Evolutionary conservation across 2,113 vertebrate genomes (phyloP), one percentile per base, ranked within the genome.

Genomic region (Tragulus kanchil): DNA sequence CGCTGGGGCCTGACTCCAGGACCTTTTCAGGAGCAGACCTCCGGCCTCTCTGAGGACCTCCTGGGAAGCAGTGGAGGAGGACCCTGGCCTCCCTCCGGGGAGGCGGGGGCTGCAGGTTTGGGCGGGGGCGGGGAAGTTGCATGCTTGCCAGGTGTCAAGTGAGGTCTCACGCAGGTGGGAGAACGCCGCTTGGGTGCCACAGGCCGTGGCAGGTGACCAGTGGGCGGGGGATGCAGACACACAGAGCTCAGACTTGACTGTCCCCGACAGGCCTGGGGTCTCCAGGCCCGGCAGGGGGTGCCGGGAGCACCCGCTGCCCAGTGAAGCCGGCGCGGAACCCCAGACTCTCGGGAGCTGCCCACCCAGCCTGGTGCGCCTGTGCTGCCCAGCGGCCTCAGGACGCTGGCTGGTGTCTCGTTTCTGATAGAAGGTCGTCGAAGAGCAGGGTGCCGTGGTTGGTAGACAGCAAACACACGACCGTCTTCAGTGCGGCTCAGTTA

Each of bases 311-410:
- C 36, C 3, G 3, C 50, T 21, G 73, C 31, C 82, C 19, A 48
- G 9, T 1, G 6, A 54, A 8, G 14, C 77, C 6, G 69, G 25
- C n/a, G 5, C 11, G 6, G 50, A 17, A 16, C 8, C 48, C 2
- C 26, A 12, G 48, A 11, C 81, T 17, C 50, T 77, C 6, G 4
- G 3, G 16, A 21, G 7, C 52, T 9, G 11, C 71, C 65, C 4
- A 0, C 2, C 5, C 15, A 1, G 5, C 42, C 54, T 3, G 13
- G 14, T 48, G 28, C 5, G 54, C 45, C 7, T 6, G 0, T 1
- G 16, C 21, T 15, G 6, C 12, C 21, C 4, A 9, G 9, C 0
- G 0, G 54, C 62, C 58, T 12, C 17, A 8, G 21, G 42, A 9
- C 50, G 59, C 15, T 0, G 1, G 2, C 3, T 25, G 23, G 6